Conservation (phyloP, 2,888 invertebrate species). For the Tromatobia lineatoria region DNA sequence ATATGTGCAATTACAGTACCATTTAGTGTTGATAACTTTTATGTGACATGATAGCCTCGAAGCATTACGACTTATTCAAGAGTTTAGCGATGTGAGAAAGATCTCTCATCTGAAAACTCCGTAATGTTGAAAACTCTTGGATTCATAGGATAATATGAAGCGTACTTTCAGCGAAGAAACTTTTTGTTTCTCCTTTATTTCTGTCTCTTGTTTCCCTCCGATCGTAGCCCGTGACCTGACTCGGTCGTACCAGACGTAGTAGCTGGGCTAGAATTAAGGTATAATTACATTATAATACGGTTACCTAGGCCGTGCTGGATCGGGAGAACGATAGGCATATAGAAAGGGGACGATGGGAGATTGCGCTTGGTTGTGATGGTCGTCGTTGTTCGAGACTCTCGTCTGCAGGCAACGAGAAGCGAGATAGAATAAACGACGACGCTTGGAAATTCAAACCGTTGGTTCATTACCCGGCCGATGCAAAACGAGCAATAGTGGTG, state of each 20-base stretch:
- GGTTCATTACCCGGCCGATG: conserved; percentile 66
- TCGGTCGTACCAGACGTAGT: conserved; percentile 7
- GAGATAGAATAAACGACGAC: conserved; percentile 39
- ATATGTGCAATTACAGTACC: no score
- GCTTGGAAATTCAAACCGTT: conserved; percentile 69
- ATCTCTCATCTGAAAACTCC: neutral
- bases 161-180: neutral
- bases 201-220: conserved; percentile 49
- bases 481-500: conserved; percentile 43
- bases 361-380: conserved; percentile 20
- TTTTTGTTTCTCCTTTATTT: conserved; percentile 14
- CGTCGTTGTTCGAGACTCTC: conserved; percentile 26
- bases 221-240: conserved; percentile 52
- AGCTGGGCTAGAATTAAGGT: conserved; percentile 73
- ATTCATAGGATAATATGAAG: neutral
- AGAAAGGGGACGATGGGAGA: conserved; percentile 28
- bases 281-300: conserved; percentile 74
- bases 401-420: conserved; percentile 18
- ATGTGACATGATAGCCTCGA: neutral
- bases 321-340: conserved; percentile 34
- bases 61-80: neutral
- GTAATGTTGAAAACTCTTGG: neutral
- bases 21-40: no score
- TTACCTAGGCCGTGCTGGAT: conserved; percentile 64
- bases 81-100: neutral